A percentile compares a stretch with the other conserved stretches of the same genome.
Evolutionary conservation across 2,113 vertebrate species (phyloP).

Genomic region (Talpa occidentalis): DNA sequence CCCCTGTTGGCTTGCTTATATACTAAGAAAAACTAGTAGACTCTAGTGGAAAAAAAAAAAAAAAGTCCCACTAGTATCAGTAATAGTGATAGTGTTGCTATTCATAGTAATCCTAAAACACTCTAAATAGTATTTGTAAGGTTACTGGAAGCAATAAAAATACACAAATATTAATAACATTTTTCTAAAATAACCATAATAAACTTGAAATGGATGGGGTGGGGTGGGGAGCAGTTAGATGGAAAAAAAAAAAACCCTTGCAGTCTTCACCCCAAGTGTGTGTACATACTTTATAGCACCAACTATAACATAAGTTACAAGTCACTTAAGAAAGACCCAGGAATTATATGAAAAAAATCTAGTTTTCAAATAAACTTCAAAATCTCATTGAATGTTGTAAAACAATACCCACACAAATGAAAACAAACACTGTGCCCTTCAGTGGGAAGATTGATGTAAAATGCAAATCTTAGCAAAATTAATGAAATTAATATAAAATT

Average conservation of each 20-base stretch:
- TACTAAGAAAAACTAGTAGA: not conserved
- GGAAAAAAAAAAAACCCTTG: not conserved
- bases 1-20: not conserved
- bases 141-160: not conserved
- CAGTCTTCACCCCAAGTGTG: not conserved
- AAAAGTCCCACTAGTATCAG: not conserved
- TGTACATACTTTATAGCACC: not conserved
- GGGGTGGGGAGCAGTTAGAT: not conserved
- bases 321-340: not conserved
- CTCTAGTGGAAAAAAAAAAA: not conserved
- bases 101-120: too few species aligned
- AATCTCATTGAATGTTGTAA: not conserved
- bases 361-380: not conserved
- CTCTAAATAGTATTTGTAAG: not conserved
- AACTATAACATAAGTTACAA: not conserved
- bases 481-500: constrained; percentile 4
- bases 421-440: not conserved
- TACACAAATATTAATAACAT: not conserved
- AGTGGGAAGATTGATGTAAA: not conserved
- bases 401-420: not conserved
- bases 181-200: not conserved
- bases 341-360: not conserved
- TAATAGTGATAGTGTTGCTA: not conserved
- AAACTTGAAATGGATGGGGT: not conserved
- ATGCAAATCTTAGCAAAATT: not conserved